Evolutionary conservation across 2,888 invertebrate genomes (phyloP), one percentile per base, ranked within the genome.

Genomic region (Geotrupes spiniger): DNA sequence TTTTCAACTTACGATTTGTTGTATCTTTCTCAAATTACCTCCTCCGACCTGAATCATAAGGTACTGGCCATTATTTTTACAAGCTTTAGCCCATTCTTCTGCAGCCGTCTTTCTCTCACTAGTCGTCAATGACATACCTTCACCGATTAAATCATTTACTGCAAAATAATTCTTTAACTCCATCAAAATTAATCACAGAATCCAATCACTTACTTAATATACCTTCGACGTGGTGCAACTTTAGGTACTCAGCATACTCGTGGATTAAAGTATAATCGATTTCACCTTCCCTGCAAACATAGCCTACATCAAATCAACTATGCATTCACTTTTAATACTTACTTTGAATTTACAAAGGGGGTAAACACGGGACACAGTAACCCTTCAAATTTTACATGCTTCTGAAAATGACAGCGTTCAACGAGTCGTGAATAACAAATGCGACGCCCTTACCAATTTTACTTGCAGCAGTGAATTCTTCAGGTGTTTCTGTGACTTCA

Each of bases 131-230:
- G 80, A 81, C 59, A 82, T 78, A 0, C 87, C 87, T 72, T 92
- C 91, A 0, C 90, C 91, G 16, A 82, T 82, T 0, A 89, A 88
- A 8, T 91, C 90, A 69, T 87, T 87, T 4, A 90, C 89, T 89
- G 61, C 1, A 60, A 66, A 58, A 52, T 33, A 1, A 33, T n/a
- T 33, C 11, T 6, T 31, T 21, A 21, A 21, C 6, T 21, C 21
- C 6, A 21, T 4, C n/a, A 21, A 4, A 21, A 21, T 3, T 21
- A 21, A 21, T 4, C 21, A 21, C 21, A 4, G 3, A 21, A 4
- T 21, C n/a, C n/a, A n/a, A n/a, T 6, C 33, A 14, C 33, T 33
- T 33, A 33, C 33, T 33, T 33, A 33, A 33, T 12, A 33, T 33
- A 15, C 33, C 33, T 4, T 33, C 14, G 6, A 33, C 33, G 4